Conservation (phyloP, 2,113 vertebrate genomes). For the Xenus cinereus region DNA sequence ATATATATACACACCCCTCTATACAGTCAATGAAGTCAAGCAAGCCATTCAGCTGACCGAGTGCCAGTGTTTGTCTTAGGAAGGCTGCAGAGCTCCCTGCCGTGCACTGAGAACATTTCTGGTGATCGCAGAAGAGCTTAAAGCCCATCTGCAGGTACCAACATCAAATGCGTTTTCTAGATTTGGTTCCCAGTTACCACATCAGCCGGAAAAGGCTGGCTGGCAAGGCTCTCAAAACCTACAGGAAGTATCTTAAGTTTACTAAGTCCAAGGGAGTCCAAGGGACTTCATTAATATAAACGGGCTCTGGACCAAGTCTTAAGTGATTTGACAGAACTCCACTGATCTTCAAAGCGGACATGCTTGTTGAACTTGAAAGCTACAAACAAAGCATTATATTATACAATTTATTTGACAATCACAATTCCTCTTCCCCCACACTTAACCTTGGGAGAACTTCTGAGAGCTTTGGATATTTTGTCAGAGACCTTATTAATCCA, state of each 20-base stretch:
- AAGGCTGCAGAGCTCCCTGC: not conserved
- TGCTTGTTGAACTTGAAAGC: not conserved
- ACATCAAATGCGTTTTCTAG: accelerated
- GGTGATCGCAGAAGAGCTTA: accelerated
- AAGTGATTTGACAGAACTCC: not conserved
- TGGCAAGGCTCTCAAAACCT: not conserved
- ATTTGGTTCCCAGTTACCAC: not conserved
- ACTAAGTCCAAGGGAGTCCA: not conserved
- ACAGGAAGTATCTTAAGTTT: not conserved
- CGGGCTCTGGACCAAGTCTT: not conserved
- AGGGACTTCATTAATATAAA: not conserved
- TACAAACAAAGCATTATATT: not conserved
- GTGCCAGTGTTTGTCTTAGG: not conserved
- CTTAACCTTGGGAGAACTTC: constrained; percentile 33
- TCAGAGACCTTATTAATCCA: not conserved
- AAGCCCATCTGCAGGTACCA: not conserved
- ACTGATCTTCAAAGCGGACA: not conserved
- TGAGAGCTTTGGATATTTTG: not conserved
- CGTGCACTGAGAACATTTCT: not conserved
- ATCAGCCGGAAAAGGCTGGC: not conserved
- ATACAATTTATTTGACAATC: not conserved
- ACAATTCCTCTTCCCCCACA: not conserved
- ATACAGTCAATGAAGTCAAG: not conserved
- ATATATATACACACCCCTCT: not conserved
- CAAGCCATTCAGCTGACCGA: not conserved